Evolutionary conservation across 2,113 vertebrate species (phyloP), one percentile per base, ranked within the genome.

Genomic region (Hypocryptadius cinnamomeus): DNA sequence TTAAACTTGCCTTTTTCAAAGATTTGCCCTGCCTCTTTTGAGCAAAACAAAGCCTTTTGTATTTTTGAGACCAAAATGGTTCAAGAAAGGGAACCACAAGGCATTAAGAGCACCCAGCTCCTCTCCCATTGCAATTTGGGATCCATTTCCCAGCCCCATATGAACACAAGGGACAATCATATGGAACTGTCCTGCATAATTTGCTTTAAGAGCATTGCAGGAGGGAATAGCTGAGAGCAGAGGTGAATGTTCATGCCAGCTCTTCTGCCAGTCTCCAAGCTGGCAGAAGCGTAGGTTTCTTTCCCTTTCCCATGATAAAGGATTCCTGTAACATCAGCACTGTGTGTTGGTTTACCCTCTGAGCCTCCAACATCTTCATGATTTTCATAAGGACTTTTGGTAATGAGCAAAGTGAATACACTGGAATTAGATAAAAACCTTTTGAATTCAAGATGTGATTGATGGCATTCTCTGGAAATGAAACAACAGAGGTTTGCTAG

Each of bases 1-100:
- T 69, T 77, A 82, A 91, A 85, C 17, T 87, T 78, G 79, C 71
- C 20, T 51, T 87, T 92, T 92, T 90, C 65, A 87, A 57, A 79
- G 65, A 33, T 76, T 70, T 87, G 11, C 44, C 44, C 21, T 10
- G 22, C 27, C 35, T 70, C 14, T 93, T 91, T 73, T 44, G 30
- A 79, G n/a, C 25, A 82, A 91, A 95, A 79, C 59, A 93, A 95
- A 91, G 78, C 42, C 64, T 73, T 95, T 91, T 94, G 54, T 94
- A 66, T 77, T 47, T 59, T 70, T 63, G 35, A 64, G 60, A 56
- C 56, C n/a, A 87, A 79, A 77, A 66, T 13, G 0, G 60, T 74
- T 85, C 30, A 82, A 72, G 33, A 45, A 72, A 25, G 22, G 47
- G 40, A 87, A 48, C 30, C 47, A 74, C 60, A 87, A 85, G 25